A percentile compares a stretch with the other conserved stretches of the same genome.
phyloP scores from a whole-genome alignment of 2,888 invertebrate genomes.

The Apocheima hispidaria region DNA sequence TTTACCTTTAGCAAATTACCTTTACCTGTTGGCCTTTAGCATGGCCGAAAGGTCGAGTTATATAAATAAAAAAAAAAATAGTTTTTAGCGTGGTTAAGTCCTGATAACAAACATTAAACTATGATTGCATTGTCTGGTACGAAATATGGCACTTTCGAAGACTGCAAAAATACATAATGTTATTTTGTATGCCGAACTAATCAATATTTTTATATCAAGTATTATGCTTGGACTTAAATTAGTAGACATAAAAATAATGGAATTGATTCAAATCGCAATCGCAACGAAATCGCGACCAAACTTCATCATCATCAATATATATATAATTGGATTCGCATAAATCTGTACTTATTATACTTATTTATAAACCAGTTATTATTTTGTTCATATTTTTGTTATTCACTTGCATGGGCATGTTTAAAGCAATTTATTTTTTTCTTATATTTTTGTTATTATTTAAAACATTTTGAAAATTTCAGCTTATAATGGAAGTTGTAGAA shows the following conservation, averaged over 20 bases:
- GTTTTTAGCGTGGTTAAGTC: too few species aligned
- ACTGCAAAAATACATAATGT: not conserved
- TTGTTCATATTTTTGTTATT: slow-evolving; percentile 25
- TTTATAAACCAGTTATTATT: not conserved
- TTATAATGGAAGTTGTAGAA: slow-evolving; percentile 84
- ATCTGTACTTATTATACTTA: not conserved
- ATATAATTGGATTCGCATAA: not conserved
- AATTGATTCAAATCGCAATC: not conserved
- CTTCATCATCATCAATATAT: too few species aligned
- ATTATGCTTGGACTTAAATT: not conserved
- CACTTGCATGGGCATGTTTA: slow-evolving; percentile 55
- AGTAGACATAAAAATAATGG: not conserved
- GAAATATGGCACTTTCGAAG: slow-evolving; percentile 2
- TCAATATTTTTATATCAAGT: not conserved
- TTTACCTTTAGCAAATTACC: too few species aligned
- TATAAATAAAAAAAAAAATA: too few species aligned
- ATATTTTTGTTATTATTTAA: slow-evolving; percentile 48
- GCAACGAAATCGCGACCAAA: not conserved
- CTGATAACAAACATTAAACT: too few species aligned
- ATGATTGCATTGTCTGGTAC: not conserved
- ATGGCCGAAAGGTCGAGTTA: too few species aligned
- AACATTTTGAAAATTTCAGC: slow-evolving; percentile 76
- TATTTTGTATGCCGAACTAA: not conserved
- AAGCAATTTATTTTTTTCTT: slow-evolving; percentile 28
- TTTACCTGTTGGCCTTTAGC: too few species aligned